Base-by-base conservation (phyloP, 2,888 invertebrate genomes). In the Dryomyza anilis region DNA sequence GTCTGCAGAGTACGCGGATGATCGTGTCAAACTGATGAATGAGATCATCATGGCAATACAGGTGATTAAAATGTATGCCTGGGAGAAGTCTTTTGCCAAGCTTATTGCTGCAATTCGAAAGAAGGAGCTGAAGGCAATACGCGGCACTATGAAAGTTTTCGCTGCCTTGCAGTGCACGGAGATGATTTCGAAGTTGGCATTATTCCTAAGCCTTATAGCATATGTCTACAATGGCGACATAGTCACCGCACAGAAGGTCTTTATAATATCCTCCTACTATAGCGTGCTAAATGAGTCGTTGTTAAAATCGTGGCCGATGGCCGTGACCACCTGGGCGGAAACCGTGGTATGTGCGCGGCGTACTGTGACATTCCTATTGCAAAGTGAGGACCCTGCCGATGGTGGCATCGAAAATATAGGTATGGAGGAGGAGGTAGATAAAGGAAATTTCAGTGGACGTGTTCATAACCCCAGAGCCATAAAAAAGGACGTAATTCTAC, bases 61-160 rank as follows among this genome's bases (percentile, higher is more conserved):
- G 69, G 90, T 94, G 0, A 92, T 95, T 72, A 95, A 95, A 80
- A 94, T 94, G 93, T 94, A 93, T 76, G 91, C 92, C 0, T 95
- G 94, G 90, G 95, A 95, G 81, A 87, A 87, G 43, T 91, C 91
- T 0, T 94, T 94, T 76, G 89, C 89, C 0, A 85, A 86, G 56
- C 85, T 94, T 33, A 90, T 95, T 3, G 89, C 88, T 1, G 82
- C 86, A 30, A 89, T 93, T 0, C 86, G 95, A 73, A 87, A 88
- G 73, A 89, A 88, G 78, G 91, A 91, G 83, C 87, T 91, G 81
- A 86, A 85, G 56, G 87, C 89, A 4, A 88, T 91, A 48, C 86
- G 86, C 63, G 87, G 88, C 61, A 87, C 88, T 69, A 87, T 88
- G 0, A 89, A 89, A 81, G 86, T 91, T 0, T 86, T 89, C 48